Base-by-base conservation (phyloP, 2,888 invertebrate genomes). In the Tinea pellionella region DNA sequence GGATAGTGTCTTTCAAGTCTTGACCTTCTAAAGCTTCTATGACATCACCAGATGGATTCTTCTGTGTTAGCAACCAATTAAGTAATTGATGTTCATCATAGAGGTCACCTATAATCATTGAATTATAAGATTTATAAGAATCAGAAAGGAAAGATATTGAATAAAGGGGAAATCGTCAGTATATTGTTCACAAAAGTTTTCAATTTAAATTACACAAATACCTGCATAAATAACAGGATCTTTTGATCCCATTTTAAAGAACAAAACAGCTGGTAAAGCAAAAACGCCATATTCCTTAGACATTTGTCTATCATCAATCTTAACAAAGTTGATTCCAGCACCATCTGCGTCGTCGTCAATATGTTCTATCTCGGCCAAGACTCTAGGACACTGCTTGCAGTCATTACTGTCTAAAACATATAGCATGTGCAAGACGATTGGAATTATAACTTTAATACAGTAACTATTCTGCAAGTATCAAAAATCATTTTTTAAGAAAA, bases 311-410 rank as follows among this genome's bases (percentile, higher is more conserved):
- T 97, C 96, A 67, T 97, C 95, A 67, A 97, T 94, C 78, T 97
- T 96, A 2, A 97, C 95, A 68, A 97, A 96, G 73, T 96, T 96
- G 63, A 97, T 96, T 6, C 96, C 96, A 2, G 94, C 94, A 15
- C 92, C 90, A 72, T 96, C 96, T 0, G 96, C 96, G 66, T 97
- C 97, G 71, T 97, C 97, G 70, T 97, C 97, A 67, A 97, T 97
- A 76, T 96, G 96, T 72, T 96, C 96, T 65, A 96, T 93, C 78
- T 96, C 96, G 41, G 91, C 89, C 66, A 96, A 88, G 24, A 96
- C 96, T 74, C 93, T 91, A 66, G 94, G 94, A 75, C 96, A 97
- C 80, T 96, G 96, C 82, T 96, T 96, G 88, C 96, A 96, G 85
- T 96, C 96, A 89, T 94, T 94, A 89, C 96, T 96, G 89, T 96